These are phyloP conservation scores for Platypus cylindrus DNA, from an alignment of 2,888 invertebrate genomes.

Conservation along the genomic window DNA sequence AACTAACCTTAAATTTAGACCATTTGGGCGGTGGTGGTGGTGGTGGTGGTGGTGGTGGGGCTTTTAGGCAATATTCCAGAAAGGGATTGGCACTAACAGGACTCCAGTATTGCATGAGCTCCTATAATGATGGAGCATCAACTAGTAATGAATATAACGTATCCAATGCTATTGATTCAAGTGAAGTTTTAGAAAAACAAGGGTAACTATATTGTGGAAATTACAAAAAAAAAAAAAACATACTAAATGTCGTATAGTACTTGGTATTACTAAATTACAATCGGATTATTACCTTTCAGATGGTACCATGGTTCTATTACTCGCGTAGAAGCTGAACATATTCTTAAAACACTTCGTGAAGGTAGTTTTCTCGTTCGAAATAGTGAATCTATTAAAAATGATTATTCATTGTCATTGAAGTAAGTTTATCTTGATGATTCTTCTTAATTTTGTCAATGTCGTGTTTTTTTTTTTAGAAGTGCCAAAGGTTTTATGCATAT, in stretches of 20 bases:
- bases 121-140: conserved; percentile 34
- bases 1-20: conserved; percentile 63
- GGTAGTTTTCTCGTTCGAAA: conserved; percentile 91
- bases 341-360: conserved; percentile 70
- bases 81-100: conserved; percentile 31
- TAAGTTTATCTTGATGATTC: conserved; percentile 42
- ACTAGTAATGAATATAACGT: conserved; percentile 43
- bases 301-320: conserved; percentile 95
- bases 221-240: not conserved
- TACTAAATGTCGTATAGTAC: not conserved
- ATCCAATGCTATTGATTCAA: conserved; percentile 69
- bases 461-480: conserved; percentile 49
- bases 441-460: conserved; percentile 1
- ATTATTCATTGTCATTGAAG: conserved; percentile 91
- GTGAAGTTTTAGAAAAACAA: conserved; percentile 75
- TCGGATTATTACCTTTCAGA: too few species aligned
- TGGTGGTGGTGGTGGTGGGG: too few species aligned
- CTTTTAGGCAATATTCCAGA: conserved; percentile 36
- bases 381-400: conserved; percentile 86
- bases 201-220: conserved; percentile 46
- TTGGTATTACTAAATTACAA: too few species aligned
- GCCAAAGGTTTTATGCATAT: conserved; percentile 95
- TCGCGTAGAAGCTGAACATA: conserved; percentile 80
- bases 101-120: conserved; percentile 36
- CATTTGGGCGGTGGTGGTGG: conserved; percentile 40